phyloP scores from a whole-genome alignment of 2,888 invertebrate species.

The Pteria penguin region DNA sequence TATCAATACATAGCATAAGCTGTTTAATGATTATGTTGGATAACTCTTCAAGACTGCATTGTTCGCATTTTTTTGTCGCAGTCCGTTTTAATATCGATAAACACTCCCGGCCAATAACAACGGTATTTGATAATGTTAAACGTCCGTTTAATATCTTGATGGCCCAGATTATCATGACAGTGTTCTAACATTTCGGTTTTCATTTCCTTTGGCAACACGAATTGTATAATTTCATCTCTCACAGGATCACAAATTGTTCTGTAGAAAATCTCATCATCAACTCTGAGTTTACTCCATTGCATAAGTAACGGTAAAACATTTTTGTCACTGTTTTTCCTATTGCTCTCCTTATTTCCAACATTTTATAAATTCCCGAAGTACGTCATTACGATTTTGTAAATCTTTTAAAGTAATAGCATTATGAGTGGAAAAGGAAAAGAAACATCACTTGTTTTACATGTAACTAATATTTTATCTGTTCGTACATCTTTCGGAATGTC shows the following conservation, averaged over 20 bases:
- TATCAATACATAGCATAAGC: slow-evolving; percentile 30
- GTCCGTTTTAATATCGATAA: slow-evolving; percentile 33
- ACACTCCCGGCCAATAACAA: slow-evolving; percentile 51
- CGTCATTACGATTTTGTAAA: slow-evolving; percentile 5
- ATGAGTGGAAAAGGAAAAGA: background rate
- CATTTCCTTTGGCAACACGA: slow-evolving; percentile 21
- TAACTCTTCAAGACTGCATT: slow-evolving; percentile 43
- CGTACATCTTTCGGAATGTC: too few species aligned
- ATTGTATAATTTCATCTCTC: slow-evolving; percentile 18
- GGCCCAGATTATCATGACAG: slow-evolving; percentile 45
- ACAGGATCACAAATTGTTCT: slow-evolving; percentile 8
- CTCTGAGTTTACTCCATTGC: slow-evolving; percentile 19
- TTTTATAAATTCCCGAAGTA: slow-evolving; percentile 7
- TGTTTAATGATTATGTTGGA: slow-evolving; percentile 20
- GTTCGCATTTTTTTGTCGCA: slow-evolving; percentile 35
- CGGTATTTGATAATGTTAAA: slow-evolving; percentile 32
- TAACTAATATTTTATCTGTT: too few species aligned
- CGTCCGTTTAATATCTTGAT: slow-evolving; percentile 49
- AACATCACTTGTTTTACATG: background rate
- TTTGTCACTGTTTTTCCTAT: slow-evolving; percentile 13
- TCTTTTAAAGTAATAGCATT: background rate
- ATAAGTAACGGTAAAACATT: slow-evolving; percentile 2
- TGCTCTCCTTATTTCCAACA: slow-evolving; percentile 5
- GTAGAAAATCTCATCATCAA: slow-evolving; percentile 23
- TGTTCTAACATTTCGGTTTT: slow-evolving; percentile 27